Conservation (phyloP, 2,797 vertebrate genomes). For the Coreius guichenoti region DNA sequence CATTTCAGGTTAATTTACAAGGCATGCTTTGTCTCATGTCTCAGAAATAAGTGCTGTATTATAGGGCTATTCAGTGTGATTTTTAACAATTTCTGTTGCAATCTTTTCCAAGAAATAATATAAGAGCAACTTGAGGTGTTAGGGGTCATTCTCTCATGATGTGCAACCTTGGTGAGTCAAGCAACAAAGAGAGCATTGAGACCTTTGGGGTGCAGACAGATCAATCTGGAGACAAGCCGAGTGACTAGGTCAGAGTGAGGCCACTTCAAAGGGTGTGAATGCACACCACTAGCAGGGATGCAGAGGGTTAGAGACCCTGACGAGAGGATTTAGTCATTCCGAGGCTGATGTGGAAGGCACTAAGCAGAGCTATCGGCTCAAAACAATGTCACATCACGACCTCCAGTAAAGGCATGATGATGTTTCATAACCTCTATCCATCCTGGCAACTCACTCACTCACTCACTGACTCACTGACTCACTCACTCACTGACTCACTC, state of each 20-base stretch:
- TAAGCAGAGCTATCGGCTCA: conserved; percentile 77
- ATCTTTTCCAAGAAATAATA: conserved; percentile 25
- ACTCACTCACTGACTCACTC: no score
- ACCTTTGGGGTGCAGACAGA: conserved; percentile 75
- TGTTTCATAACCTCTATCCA: conserved; percentile 19
- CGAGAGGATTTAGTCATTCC: conserved; percentile 81
- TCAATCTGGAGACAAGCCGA: conserved; percentile 76
- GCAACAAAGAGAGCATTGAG: conserved; percentile 60
- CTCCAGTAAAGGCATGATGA: conserved; percentile 69
- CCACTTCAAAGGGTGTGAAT: conserved; percentile 81
- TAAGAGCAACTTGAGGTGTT: conserved; percentile 39
- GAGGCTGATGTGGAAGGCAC: conserved; percentile 74
- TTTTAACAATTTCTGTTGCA: conserved; percentile 16
- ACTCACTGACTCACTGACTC: no score
- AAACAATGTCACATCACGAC: conserved; percentile 80
- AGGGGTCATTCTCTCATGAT: conserved; percentile 55
- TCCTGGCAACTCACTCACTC: conserved; percentile 15
- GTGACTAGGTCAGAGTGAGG: conserved; percentile 74
- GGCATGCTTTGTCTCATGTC: neutral
- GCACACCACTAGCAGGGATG: conserved; percentile 77
- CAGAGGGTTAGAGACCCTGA: conserved; percentile 78
- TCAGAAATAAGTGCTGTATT: neutral
- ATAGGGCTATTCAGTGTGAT: neutral
- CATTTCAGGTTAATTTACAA: neutral
- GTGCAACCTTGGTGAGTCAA: conserved; percentile 53